Evolutionary conservation across 2,797 vertebrate species (phyloP).

Genomic region (Taeniopygia guttata): DNA sequence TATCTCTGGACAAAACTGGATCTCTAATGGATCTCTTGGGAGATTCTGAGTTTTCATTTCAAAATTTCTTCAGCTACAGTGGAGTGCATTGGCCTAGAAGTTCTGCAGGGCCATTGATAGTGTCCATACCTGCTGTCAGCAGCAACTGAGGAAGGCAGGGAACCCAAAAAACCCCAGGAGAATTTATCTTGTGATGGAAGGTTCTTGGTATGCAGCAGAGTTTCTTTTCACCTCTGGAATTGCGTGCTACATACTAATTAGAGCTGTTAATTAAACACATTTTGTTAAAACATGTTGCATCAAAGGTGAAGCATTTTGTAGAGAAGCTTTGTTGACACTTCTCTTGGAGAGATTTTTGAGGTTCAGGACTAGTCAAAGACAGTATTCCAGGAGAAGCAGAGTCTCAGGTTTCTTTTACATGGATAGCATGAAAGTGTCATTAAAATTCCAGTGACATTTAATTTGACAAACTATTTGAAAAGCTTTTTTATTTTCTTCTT

Average conservation of each 20-base stretch:
- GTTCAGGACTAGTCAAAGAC: background rate
- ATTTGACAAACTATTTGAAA: background rate
- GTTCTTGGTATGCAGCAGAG: background rate
- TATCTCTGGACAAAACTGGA: background rate
- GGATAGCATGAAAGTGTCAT: background rate
- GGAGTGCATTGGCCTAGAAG: background rate
- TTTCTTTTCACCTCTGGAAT: conserved; percentile 27
- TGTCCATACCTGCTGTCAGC: background rate
- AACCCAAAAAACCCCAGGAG: background rate
- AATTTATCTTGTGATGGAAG: background rate
- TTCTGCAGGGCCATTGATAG: background rate
- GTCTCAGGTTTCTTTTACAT: background rate
- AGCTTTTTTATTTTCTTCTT: background rate
- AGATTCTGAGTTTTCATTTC: background rate
- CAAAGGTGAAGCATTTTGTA: background rate
- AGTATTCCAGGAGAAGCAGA: background rate
- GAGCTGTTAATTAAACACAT: background rate
- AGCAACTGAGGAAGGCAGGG: background rate
- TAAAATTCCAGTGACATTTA: background rate
- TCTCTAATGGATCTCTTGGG: background rate
- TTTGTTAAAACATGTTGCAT: conserved; percentile 22
- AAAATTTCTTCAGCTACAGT: background rate
- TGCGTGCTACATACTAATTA: background rate
- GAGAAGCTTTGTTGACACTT: background rate
- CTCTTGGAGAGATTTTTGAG: background rate